Evolutionary conservation across 2,797 vertebrate species (phyloP), one percentile per base, ranked within the genome.

Genomic region (Poecilia picta): DNA sequence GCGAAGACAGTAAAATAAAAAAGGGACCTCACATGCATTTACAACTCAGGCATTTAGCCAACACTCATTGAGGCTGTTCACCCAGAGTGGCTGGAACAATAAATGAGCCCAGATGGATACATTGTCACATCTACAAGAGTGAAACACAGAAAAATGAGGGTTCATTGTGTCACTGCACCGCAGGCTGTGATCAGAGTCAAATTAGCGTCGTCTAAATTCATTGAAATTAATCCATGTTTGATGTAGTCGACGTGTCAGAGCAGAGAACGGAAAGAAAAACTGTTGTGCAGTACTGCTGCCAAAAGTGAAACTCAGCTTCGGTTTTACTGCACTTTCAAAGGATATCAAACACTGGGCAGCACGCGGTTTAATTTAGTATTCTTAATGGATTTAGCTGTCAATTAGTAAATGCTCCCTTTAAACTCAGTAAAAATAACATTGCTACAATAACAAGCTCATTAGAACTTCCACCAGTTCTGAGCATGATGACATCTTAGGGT

Each of bases 1-100:
- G 83, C 76, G 70, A 75, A 85, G 87, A 88, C 87, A 89, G 89
- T 88, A 78, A 87, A 88, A 88, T 82, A 85, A 75, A 85, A 76
- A 79, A 75, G 66, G 62, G 73, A 81, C 74, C 82, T 86, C 55
- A 72, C 75, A 86, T 78, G 79, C 87, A 88, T 90, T 92, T 88
- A 90, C 85, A 89, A 87, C 79, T 82, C 41, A 68, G 88, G 88
- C 85, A 75, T 62, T 8, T 76, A 78, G 85, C 83, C 75, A 73
- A 87, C 73, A 78, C 81, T 82, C 55, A 68, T 87, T 78, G 57
- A 31, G 78, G 74, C 47, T 74, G 76, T 75, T 82, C 73, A 74
- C 11, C 81, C 81, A 25, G 83, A 77, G 82, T 45, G 8, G 73
- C 75, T 1, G 33, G 83, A 77, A 86, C 77, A 73, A 84, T 82